Base-by-base conservation (phyloP, 2,888 invertebrate species). In the Dynastes tityus region DNA sequence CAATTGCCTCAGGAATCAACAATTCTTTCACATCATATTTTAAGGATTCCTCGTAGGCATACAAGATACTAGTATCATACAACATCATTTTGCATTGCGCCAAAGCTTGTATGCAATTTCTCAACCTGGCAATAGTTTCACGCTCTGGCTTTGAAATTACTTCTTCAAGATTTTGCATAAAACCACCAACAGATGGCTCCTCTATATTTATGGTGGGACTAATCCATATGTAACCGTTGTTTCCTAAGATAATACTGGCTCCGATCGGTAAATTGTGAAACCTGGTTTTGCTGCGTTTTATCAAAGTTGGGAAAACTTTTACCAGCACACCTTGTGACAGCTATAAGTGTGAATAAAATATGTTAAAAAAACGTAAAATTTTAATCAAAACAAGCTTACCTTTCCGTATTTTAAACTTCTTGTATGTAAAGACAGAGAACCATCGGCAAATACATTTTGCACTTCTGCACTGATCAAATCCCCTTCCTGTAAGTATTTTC, bases 391-490 rank as follows among this genome's bases (percentile, higher is more conserved):
- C 4, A 68, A 55, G 3, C 78, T 81, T 88, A 96, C 94, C 91
- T 99, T 99, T 78, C 99, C 99, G 91, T 99, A 99, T 87, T 97
- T 98, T 78, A 98, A 91, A 89, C 97, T 98, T 87, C 99, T 93
- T 0, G 99, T 98, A 86, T 99, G 98, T 13, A 99, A 89, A 0
- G 97, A 96, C 22, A 99, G 89, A 0, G 96, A 94, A 1, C 99
- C 98, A 89, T 99, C 99, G 74, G 94, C 92, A 87, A 94, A 96
- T 4, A 98, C 93, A 87, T 94, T 96, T 87, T 99, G 98, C 0
- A 99, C 98, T 91, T 99, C 98, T 4, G 98, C 99, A 89, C 98
- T 98, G 80, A 99, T 97, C 0, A 99, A 91, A 89, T 99, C 99
- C 22, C 98, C 98, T 89, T 98, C 98, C 87, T 95, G 94, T 68